Conservation (phyloP, 2,888 invertebrate genomes). For the Schizaphis graminum region DNA sequence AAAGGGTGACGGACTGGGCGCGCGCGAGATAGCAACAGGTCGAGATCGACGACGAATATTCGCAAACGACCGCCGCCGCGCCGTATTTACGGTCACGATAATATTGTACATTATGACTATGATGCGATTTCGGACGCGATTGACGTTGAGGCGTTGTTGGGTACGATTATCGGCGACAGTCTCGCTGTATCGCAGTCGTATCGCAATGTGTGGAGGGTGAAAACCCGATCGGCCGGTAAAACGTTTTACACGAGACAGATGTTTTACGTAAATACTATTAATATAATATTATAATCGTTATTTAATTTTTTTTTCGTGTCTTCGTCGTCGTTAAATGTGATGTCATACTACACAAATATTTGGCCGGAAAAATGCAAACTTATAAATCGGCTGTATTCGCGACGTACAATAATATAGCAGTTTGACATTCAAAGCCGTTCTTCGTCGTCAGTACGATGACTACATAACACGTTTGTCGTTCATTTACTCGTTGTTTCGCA, state of each 20-base stretch:
- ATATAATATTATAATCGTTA: not conserved
- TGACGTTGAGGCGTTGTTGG: not conserved
- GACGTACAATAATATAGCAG: not conserved
- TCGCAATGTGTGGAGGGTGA: not conserved
- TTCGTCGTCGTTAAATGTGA: not conserved
- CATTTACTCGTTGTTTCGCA: not conserved
- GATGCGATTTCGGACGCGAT: not conserved
- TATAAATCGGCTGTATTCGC: not conserved
- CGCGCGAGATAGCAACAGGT: conserved; percentile 38
- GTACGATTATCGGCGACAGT: too few species aligned
- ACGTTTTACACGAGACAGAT: not conserved
- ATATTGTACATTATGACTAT: not conserved
- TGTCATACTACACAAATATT: not conserved
- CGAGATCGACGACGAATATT: not conserved
- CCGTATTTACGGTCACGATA: not conserved
- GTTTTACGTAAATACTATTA: not conserved
- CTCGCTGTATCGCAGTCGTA: too few species aligned
- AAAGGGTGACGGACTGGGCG: conserved; percentile 52
- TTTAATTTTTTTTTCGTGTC: not conserved
- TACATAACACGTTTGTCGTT: not conserved
- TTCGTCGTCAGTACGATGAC: not conserved
- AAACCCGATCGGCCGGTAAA: not conserved
- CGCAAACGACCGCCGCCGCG: not conserved
- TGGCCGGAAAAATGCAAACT: not conserved
- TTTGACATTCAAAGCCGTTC: not conserved